Base-by-base conservation (phyloP, 2,797 vertebrate species). In the Enteromius treurensis region DNA sequence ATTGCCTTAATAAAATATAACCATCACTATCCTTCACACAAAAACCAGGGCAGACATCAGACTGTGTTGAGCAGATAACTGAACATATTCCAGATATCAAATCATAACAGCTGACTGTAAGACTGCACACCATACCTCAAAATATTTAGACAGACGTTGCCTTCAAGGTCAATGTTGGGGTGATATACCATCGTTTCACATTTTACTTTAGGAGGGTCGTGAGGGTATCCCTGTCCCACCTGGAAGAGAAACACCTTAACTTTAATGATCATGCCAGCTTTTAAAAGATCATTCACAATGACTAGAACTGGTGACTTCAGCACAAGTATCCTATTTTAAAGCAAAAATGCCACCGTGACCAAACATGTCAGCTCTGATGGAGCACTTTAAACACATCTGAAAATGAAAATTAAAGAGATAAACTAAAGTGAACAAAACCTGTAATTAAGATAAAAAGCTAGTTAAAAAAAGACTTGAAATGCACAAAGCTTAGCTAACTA, bases 111-210 rank as follows among this genome's bases (percentile, higher is more conserved):
- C 26, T 64, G 62, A 47, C 45, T 65, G 62, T 9, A 34, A 9
- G 62, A 65, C 15, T 26, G n/a, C 49, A 76, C 47, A 74, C 21
- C 15, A 86, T 92, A 97, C 97, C 97, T 96, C 91, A 99, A 94
- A 91, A 99, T 99, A 91, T 98, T 99, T 94, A 99, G 95, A 95
- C 97, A 99, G 90, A 99, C 97, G 65, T 99, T 99, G 90, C 97
- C 97, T 91, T 99, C 97, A 92, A 99, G 94, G 93, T 99, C 97
- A 88, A 98, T 99, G 95, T 99, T 98, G 88, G 97, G 97, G 89
- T 98, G 97, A 90, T 98, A 99, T 42, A 98, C 97, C 97, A 98
- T 97, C 0, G 97, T 99, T 91, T 99, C 97, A 74, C 97, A 99
- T 92, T 99, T 99, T 65, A 99, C 97, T 92, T 98, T 98, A 0